These are phyloP conservation scores for Oncorhynchus tshawytscha DNA, from an alignment of 2,113 vertebrate species.

Conservation along the genomic window DNA sequence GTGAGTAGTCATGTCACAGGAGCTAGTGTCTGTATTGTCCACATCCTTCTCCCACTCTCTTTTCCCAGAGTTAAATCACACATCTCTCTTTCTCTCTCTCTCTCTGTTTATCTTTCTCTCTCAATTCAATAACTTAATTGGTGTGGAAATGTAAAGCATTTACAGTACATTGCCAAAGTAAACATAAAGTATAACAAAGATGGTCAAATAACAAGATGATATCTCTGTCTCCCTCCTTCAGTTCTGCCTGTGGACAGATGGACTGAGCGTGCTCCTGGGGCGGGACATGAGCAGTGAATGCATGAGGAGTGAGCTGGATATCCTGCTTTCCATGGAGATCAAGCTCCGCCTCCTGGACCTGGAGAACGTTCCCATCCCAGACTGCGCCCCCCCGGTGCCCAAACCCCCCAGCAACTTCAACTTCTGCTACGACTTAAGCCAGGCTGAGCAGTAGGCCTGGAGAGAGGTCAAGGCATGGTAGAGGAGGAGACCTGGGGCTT, in stretches of 20 bases:
- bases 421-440: conserved; percentile 95
- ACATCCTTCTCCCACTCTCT: background rate
- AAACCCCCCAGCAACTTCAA: conserved; percentile 93
- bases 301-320: conserved; percentile 89
- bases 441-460: conserved; percentile 76
- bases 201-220: background rate
- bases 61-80: background rate
- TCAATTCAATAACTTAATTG: too few relatives aligned
- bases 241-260: conserved; percentile 96
- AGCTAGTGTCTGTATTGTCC: background rate
- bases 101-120: background rate
- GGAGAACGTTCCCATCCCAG: conserved; percentile 91
- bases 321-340: conserved; percentile 95
- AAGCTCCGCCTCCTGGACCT: conserved; percentile 94
- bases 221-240: conserved; percentile 48
- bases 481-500: background rate
- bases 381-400: conserved; percentile 82
- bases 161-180: too few relatives aligned
- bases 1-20: conserved; percentile 72
- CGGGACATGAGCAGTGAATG: conserved; percentile 89
- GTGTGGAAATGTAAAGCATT: too few relatives aligned
- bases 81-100: background rate
- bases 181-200: too few relatives aligned
- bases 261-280: conserved; percentile 88
- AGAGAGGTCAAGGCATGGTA: background rate